Base-by-base conservation (phyloP, 2,888 invertebrate genomes). In the Euplagia quadripunctaria region DNA sequence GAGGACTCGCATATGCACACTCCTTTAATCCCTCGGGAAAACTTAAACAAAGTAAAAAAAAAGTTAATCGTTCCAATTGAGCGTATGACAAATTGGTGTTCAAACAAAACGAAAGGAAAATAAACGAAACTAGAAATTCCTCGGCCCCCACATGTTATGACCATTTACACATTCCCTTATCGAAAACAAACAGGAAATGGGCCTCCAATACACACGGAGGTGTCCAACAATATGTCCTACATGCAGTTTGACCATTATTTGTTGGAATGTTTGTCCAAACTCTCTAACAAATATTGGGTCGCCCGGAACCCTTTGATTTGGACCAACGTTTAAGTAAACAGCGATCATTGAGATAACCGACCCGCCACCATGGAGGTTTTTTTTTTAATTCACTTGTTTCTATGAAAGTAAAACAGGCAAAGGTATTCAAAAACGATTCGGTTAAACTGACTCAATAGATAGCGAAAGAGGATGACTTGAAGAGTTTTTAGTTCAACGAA, bases 151-250 rank as follows among this genome's bases (percentile, higher is more conserved):
- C 79, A 78, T 83, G 80, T 81, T 75, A 63, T 66, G 43, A 42
- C 55, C 73, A 72, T 89, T 87, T 83, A 85, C 81, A 77, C 76
- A 85, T 85, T 73, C 85, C 89, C 88, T 90, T 90, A 90, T 90
- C 90, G 88, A 79, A 79, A 70, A 75, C 86, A 88, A 89, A 90
- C 90, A 90, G 90, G 90, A 90, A 89, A 90, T 89, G 82, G 85
- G 85, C 83, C 85, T 86, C 82, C 81, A 85, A 83, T 80, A 83
- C 75, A 71, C 71, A 73, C 73, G 70, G 79, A 85, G 85, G 86
- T 87, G 87, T 88, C 81, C 81, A 79, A 84, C 80, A 82, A 82
- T 81, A 85, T 88, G 88, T 88, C 79, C 79, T 81, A 88, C 85
- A 88, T 83, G 86, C 83, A 81, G 79, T 70, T 66, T 51, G 69